phyloP scores from a whole-genome alignment of 2,888 invertebrate genomes.

The Pseudococcus jackbeardsleyi region DNA sequence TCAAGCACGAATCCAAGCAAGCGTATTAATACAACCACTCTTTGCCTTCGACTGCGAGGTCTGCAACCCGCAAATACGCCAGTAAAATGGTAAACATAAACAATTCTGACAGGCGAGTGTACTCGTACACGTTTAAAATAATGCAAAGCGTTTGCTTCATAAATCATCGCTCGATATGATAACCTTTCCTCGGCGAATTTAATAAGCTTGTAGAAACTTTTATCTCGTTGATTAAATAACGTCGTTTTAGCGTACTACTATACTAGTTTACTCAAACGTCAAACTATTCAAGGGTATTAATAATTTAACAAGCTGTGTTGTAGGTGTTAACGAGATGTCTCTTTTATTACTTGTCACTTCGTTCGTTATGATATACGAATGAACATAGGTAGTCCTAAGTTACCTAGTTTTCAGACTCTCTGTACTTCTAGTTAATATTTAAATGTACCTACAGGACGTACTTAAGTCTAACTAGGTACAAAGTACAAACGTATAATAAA shows the following conservation, averaged over 20 bases:
- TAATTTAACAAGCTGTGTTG: neutral
- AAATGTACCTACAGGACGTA: neutral
- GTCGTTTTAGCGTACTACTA: neutral
- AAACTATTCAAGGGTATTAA: neutral
- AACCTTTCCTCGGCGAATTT: neutral
- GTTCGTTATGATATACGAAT: neutral
- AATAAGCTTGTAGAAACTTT: constrained; percentile 1
- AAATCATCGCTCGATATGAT: neutral
- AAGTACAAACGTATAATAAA: neutral
- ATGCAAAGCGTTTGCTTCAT: neutral
- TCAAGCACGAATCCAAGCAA: neutral
- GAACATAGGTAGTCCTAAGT: neutral
- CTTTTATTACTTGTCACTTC: neutral
- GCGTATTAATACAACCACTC: neutral
- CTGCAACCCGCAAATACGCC: neutral
- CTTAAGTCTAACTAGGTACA: neutral
- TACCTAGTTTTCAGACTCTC: neutral
- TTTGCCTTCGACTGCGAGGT: neutral
- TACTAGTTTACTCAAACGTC: neutral
- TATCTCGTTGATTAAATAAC: neutral
- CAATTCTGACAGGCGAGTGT: neutral
- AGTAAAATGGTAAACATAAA: neutral
- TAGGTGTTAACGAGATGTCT: neutral
- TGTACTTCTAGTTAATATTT: neutral
- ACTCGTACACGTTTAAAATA: neutral